These are phyloP conservation scores for Loripinus fragilis DNA, from an alignment of 2,888 invertebrate species.

Conservation along the genomic window DNA sequence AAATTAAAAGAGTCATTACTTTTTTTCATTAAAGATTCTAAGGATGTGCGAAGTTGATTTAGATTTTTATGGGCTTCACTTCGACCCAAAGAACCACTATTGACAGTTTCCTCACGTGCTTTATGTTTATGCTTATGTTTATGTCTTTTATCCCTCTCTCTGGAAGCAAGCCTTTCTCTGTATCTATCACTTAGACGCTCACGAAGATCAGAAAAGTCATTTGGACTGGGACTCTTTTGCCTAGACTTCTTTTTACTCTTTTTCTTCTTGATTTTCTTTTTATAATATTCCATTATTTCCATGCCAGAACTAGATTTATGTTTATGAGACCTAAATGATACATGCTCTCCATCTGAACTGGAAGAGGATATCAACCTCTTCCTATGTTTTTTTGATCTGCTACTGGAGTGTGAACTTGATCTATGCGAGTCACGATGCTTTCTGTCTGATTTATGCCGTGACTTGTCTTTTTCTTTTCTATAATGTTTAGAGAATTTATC, in stretches of 20 bases:
- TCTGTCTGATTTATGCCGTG: constrained; percentile 11
- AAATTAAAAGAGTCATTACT: no score
- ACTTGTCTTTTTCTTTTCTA: background rate
- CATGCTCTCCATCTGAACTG: constrained; percentile 39
- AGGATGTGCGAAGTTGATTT: background rate
- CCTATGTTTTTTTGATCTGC: constrained; percentile 18
- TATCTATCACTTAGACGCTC: background rate
- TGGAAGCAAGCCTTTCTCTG: constrained; percentile 12
- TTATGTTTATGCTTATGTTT: background rate
- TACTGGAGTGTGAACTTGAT: constrained; percentile 13
- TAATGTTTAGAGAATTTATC: constrained; percentile 15
- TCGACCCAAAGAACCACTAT: background rate
- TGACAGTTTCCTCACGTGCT: no score
- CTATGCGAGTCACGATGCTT: background rate
- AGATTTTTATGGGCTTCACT: background rate
- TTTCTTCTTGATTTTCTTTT: constrained; percentile 61
- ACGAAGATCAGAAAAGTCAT: background rate
- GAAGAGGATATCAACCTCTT: constrained; percentile 40
- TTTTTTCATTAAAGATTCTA: background rate
- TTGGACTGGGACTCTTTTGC: background rate
- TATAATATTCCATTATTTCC: constrained; percentile 60
- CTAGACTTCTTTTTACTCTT: constrained; percentile 57
- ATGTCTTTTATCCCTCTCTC: background rate
- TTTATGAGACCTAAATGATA: constrained; percentile 46
- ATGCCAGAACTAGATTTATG: constrained; percentile 55